Evolutionary conservation across 2,888 invertebrate genomes (phyloP).

Genomic region (Clunio marinus): DNA sequence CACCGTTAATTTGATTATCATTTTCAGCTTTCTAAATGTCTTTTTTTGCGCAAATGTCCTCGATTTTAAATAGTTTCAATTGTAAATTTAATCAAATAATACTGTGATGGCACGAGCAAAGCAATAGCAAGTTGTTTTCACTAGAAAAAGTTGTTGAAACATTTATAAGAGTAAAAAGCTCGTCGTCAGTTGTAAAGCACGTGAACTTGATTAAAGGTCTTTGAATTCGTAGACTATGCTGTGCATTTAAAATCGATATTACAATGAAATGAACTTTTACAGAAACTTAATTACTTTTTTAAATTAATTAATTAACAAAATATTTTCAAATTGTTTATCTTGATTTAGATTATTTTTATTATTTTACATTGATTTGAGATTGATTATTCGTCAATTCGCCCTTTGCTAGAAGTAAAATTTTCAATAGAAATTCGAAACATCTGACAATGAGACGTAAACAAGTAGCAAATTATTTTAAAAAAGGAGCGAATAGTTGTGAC

Average conservation of each 20-base stretch:
- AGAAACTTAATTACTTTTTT: background rate
- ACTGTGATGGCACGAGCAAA: background rate
- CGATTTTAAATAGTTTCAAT: background rate
- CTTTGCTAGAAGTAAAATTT: background rate
- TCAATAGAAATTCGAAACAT: background rate
- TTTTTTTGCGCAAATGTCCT: too few species aligned
- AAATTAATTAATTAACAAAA: too few species aligned
- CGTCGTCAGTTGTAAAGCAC: too few species aligned
- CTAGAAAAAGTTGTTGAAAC: background rate
- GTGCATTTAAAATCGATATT: background rate
- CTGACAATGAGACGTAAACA: background rate
- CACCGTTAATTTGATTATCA: background rate
- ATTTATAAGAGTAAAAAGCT: too few species aligned
- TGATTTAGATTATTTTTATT: too few species aligned
- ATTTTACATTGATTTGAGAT: background rate
- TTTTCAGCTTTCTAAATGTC: background rate
- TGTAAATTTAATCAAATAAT: background rate
- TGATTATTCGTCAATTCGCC: too few species aligned
- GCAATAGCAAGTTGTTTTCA: background rate
- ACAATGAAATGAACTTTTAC: background rate
- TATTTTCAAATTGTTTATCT: too few species aligned
- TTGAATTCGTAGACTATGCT: background rate
- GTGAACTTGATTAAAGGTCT: constrained; percentile 23
- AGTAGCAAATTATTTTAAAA: too few species aligned
- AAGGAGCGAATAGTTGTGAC: too few species aligned